Evolutionary conservation across 2,888 invertebrate species (phyloP), one percentile per base, ranked within the genome.

Genomic region (Euclidia mi): DNA sequence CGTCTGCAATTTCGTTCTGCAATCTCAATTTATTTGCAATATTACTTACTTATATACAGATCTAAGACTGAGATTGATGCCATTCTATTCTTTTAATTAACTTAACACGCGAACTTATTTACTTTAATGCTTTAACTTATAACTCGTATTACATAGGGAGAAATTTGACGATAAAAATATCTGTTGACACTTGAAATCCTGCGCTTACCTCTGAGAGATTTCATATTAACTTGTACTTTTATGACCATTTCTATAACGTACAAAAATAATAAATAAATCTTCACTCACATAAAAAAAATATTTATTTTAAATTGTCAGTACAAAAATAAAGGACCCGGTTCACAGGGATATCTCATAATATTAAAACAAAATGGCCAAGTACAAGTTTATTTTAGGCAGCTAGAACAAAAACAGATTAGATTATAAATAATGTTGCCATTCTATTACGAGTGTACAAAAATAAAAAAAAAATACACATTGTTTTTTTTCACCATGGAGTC

Each of bases 321-420:
- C 51, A 51, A 51, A 51, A 51, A 15, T 29, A 31, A 10, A 37
- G 25, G 12, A 35, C 18, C 55, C 47, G 49, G 59, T 25, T 38
- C 14, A 50, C 53, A 68, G 69, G 49, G 37, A 52, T 50, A 43
- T 49, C 53, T 57, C 73, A 56, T 71, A 63, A 65, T 65, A 62
- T 20, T 34, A 52, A 55, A 60, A n/a, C n/a, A n/a, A n/a, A 58
- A 56, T 65, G 59, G 52, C 62, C 60, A 78, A 82, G 84, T 82
- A 84, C 83, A 84, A 82, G 74, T 69, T 65, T 71, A 69, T 61
- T 45, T 63, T 75, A 76, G 80, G 78, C 82, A 78, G 79, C 81
- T 81, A 78, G 61, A 72, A 68, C 67, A 65, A 65, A 61, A 50
- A 61, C 65, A 44, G 53, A 66, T 75, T 76, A 73, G 70, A 61